Percentiles rank a stretch among this genome's conserved stretches.
These are phyloP conservation scores for Lethenteron reissneri DNA, from an alignment of 2,113 vertebrate genomes.

Conservation along the genomic window DNA sequence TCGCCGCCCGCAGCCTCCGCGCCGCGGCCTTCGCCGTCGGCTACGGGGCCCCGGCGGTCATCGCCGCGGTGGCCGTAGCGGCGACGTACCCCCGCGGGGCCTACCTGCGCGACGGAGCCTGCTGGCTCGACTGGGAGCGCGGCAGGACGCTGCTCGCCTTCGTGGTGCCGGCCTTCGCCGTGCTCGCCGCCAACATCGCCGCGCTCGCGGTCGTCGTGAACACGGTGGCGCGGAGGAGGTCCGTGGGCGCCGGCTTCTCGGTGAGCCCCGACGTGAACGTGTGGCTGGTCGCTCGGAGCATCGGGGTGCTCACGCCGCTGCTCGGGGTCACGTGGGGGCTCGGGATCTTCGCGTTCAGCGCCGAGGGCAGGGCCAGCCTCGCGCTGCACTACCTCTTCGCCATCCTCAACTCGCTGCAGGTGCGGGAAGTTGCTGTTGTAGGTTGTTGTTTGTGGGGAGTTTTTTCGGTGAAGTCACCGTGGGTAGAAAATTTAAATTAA, in stretches of 20 bases:
- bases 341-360: conserved; percentile 29
- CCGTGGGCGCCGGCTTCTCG: background rate
- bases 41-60: conserved; percentile 44
- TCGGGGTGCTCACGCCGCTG: conserved; percentile 50
- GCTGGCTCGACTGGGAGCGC: conserved; percentile 51
- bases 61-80: conserved; percentile 36
- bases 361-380: background rate
- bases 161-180: conserved; percentile 36
- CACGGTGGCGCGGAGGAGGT: conserved; percentile 30
- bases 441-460: too few species aligned
- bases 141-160: conserved; percentile 46
- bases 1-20: conserved; percentile 28
- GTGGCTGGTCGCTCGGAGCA: conserved; percentile 33
- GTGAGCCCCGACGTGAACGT: conserved; percentile 13
- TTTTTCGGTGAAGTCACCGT: too few species aligned
- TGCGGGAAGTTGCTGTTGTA: conserved; percentile 14
- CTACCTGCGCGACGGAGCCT: conserved; percentile 26
- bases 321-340: conserved; percentile 58
- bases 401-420: conserved; percentile 49
- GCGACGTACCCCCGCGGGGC: conserved; percentile 24
- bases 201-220: conserved; percentile 37
- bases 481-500: too few species aligned
- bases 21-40: conserved; percentile 31
- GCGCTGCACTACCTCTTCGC: conserved; percentile 32
- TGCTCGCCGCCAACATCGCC: conserved; percentile 37